These are phyloP conservation scores for Dendrolimus punctatus DNA, from an alignment of 1,140 invertebrate species.

Conservation along the genomic window DNA sequence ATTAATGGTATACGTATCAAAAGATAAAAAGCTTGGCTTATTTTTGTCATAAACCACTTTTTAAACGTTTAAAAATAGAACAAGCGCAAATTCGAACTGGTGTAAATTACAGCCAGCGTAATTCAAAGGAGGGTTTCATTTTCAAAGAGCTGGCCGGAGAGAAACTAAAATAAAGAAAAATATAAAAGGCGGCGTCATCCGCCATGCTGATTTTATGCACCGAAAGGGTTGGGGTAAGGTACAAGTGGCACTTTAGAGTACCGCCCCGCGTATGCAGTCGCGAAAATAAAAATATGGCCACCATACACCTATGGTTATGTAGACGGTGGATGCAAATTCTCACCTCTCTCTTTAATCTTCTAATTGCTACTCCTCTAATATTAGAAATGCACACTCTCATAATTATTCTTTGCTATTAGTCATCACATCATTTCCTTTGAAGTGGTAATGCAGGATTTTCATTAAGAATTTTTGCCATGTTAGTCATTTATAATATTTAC, in stretches of 20 bases:
- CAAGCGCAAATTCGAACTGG: conserved; percentile 34
- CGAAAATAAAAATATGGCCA: conserved; percentile 49
- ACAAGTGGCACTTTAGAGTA: conserved; percentile 56
- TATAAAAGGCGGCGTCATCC: conserved; percentile 46
- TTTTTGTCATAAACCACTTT: conserved; percentile 4
- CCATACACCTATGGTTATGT: conserved; percentile 2
- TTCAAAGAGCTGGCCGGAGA: conserved; percentile 48
- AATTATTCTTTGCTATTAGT: too few relatives aligned
- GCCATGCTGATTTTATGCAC: conserved; percentile 63
- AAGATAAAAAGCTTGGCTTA: conserved; percentile 1
- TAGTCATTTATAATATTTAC: too few relatives aligned
- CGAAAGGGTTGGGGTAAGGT: conserved; percentile 52
- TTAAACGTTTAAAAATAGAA: conserved; percentile 51
- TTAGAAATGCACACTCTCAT: too few relatives aligned
- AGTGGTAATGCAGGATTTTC: too few relatives aligned
- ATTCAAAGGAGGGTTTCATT: conserved; percentile 49
- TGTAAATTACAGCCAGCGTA: conserved; percentile 59
- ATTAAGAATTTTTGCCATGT: too few relatives aligned
- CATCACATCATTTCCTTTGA: too few relatives aligned
- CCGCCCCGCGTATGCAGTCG: conserved; percentile 48
- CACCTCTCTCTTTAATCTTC: conserved; percentile 48
- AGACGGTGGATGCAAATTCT: conserved; percentile 2
- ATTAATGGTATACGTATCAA: neutral
- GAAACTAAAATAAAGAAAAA: conserved; percentile 45
- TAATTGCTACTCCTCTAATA: conserved; percentile 30